Percentiles rank a stretch among this genome's conserved stretches.
phyloP scores from a whole-genome alignment of 2,888 invertebrate genomes.

The Pheosia tremula region DNA sequence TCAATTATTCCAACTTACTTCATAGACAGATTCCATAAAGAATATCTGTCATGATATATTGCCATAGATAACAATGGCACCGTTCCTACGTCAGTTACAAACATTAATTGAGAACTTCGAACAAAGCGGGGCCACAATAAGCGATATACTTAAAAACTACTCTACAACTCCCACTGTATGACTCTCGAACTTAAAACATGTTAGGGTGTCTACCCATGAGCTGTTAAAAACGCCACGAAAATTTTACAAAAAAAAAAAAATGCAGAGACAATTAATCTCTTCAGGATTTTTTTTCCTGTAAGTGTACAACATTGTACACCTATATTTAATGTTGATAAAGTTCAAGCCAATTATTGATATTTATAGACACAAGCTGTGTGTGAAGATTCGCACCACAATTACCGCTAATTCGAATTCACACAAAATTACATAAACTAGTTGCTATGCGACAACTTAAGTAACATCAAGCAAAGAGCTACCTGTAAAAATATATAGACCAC shows the following conservation, averaged over 20 bases:
- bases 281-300: too few relatives aligned
- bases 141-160: conserved; percentile 55
- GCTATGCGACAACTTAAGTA: too few relatives aligned
- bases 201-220: conserved; percentile 8
- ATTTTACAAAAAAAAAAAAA: neutral
- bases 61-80: neutral
- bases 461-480: too few relatives aligned
- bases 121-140: conserved; percentile 48
- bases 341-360: too few relatives aligned
- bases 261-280: too few relatives aligned
- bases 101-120: conserved; percentile 37
- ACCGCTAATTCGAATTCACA: too few relatives aligned
- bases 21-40: neutral
- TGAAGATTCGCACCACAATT: too few relatives aligned
- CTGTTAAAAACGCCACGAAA: conserved; percentile 4
- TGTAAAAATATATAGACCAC: too few relatives aligned
- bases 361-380: too few relatives aligned
- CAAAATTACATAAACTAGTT: too few relatives aligned
- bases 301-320: too few relatives aligned
- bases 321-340: too few relatives aligned
- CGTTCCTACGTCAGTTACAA: conserved; percentile 22
- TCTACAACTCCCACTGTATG: conserved; percentile 43
- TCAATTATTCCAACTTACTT: neutral
- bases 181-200: conserved; percentile 44
- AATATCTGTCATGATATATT: neutral